Conservation (phyloP, 2,888 invertebrate genomes). For the Rhagonycha fulva region DNA sequence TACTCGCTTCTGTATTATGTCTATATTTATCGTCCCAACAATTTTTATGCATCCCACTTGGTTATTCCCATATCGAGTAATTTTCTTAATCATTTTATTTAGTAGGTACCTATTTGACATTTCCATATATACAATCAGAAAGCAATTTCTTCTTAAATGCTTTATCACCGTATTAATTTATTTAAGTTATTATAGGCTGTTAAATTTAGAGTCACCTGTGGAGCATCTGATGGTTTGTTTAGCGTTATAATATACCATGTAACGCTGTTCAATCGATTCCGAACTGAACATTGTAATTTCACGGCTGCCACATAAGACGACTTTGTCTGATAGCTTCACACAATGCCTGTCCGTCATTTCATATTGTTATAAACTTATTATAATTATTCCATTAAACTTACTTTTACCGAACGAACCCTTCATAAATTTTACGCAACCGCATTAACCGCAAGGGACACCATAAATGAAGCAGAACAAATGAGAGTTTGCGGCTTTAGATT, state of each 20-base stretch:
- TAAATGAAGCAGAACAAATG: neutral
- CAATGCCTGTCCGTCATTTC: slow-evolving; percentile 51
- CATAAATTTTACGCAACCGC: neutral
- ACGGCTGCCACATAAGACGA: slow-evolving; percentile 55
- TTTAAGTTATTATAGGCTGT: slow-evolving; percentile 38
- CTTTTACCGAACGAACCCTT: slow-evolving; percentile 21
- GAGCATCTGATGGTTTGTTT: slow-evolving; percentile 42
- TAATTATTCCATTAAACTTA: slow-evolving; percentile 44
- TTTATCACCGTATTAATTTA: slow-evolving; percentile 53
- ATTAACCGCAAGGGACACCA: neutral
- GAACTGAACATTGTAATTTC: slow-evolving; percentile 56
- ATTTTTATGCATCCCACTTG: neutral
- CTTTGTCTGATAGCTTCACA: slow-evolving; percentile 49
- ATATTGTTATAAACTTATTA: slow-evolving; percentile 50
- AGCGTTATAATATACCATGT: slow-evolving; percentile 50
- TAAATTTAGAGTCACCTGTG: slow-evolving; percentile 37
- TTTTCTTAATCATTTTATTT: neutral
- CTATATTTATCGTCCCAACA: neutral
- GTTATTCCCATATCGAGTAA: neutral
- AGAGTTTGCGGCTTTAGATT: neutral
- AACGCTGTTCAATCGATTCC: slow-evolving; percentile 55
- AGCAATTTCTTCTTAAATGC: slow-evolving; percentile 43
- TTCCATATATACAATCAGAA: neutral
- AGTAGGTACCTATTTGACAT: neutral
- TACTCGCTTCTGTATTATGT: neutral